Conservation (phyloP, 2,113 vertebrate genomes). For the Dicerorhinus sumatrensis region DNA sequence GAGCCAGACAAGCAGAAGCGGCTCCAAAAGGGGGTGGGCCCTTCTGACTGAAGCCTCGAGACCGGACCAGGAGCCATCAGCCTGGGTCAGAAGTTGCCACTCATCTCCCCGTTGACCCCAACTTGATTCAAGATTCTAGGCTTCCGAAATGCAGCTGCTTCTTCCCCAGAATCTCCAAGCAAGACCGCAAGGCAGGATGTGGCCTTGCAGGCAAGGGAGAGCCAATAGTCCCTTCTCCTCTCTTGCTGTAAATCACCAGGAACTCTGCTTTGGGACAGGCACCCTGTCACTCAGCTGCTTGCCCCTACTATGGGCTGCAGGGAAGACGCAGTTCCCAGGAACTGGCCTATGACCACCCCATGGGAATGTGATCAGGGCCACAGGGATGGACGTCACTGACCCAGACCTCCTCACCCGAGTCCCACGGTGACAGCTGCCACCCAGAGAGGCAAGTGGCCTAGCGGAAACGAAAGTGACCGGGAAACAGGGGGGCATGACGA, state of each 20-base stretch:
- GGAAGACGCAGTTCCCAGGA: slow-evolving; percentile 20
- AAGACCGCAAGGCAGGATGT: slow-evolving; percentile 30
- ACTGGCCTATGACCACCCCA: background rate
- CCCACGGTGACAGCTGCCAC: background rate
- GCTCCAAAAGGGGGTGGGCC: rapidly evolving
- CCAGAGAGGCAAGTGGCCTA: background rate
- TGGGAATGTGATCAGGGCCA: slow-evolving; percentile 61
- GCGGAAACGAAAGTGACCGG: background rate
- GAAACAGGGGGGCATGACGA: slow-evolving; percentile 47
- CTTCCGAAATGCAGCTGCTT: background rate
- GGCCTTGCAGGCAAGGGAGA: background rate
- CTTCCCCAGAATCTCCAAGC: background rate
- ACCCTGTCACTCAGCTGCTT: background rate
- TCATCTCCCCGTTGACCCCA: background rate
- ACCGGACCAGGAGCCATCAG: background rate
- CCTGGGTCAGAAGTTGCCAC: background rate
- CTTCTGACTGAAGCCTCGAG: background rate
- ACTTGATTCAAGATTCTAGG: background rate
- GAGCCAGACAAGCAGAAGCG: background rate
- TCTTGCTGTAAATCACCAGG: slow-evolving; percentile 53
- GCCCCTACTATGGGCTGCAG: background rate
- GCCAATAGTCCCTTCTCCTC: background rate
- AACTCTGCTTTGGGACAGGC: background rate
- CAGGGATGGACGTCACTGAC: slow-evolving; percentile 61
- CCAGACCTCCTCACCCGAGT: slow-evolving; percentile 22